Conservation (phyloP, 2,888 invertebrate genomes). For the Thalpophila matura region DNA sequence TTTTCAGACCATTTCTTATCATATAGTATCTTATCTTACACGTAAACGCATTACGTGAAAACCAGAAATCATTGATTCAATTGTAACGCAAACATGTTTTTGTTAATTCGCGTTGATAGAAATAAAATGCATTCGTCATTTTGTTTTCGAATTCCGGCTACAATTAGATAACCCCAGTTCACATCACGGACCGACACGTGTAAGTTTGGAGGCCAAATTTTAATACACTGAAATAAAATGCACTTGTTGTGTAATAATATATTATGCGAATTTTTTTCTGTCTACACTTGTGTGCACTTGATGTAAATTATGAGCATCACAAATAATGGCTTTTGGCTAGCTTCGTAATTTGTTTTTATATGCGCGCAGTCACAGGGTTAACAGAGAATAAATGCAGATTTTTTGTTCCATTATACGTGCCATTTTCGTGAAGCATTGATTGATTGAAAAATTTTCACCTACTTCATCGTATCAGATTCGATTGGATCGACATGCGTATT, state of each 20-base stretch:
- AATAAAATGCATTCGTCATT: conserved; percentile 79
- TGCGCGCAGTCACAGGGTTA: conserved; percentile 10
- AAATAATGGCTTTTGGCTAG: conserved; percentile 27
- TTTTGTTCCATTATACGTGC: not conserved
- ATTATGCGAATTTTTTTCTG: conserved; percentile 21
- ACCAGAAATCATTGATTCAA: conserved; percentile 38
- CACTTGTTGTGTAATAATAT: conserved; percentile 45
- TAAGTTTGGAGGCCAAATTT: conserved; percentile 66
- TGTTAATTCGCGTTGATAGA: conserved; percentile 44
- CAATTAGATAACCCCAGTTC: conserved; percentile 68
- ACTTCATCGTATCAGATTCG: conserved; percentile 12
- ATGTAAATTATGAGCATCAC: conserved; percentile 21
- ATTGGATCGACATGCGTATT: conserved; percentile 1
- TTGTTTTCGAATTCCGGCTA: conserved; percentile 68
- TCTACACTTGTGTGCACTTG: conserved; percentile 25
- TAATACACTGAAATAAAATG: conserved; percentile 58
- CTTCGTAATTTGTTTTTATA: conserved; percentile 4
- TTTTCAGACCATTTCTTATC: conserved; percentile 2
- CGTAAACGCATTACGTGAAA: conserved; percentile 35
- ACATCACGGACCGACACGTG: conserved; percentile 72
- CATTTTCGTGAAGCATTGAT: not conserved
- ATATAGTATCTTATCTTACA: conserved; percentile 37
- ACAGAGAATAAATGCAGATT: not conserved
- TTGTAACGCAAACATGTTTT: conserved; percentile 41
- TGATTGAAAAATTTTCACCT: not conserved